Conservation (phyloP, 2,888 invertebrate species). For the Cheilosia grossa region DNA sequence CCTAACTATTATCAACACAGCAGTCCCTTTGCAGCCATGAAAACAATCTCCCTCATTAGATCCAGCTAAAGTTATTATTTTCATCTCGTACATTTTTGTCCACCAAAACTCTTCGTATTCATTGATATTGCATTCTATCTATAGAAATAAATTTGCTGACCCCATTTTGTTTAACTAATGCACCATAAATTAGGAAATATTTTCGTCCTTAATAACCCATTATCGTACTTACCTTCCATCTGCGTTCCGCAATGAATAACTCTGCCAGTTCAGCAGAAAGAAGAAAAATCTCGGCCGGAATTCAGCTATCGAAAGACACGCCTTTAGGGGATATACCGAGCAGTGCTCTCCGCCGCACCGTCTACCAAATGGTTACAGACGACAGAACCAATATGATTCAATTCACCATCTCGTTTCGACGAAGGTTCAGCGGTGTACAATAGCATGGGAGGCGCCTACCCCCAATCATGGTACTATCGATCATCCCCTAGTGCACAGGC, state of each 20-base stretch:
- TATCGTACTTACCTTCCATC: constrained; percentile 62
- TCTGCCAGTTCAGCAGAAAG: constrained; percentile 55
- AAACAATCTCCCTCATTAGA: too few relatives aligned
- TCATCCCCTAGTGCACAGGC: constrained; percentile 58
- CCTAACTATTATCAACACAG: too few relatives aligned
- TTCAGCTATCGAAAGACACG: constrained; percentile 39
- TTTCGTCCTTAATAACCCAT: constrained; percentile 68
- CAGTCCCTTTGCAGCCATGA: too few relatives aligned
- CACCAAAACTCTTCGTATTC: not conserved
- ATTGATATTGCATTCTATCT: constrained; percentile 8
- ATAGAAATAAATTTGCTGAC: constrained; percentile 28
- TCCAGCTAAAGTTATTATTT: too few relatives aligned
- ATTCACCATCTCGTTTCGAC: constrained; percentile 57
- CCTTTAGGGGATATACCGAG: constrained; percentile 31
- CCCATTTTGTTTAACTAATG: constrained; percentile 40
- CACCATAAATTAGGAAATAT: constrained; percentile 69
- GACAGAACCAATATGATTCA: constrained; percentile 70
- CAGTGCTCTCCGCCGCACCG: constrained; percentile 34
- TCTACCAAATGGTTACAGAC: constrained; percentile 63
- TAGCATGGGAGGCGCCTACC: not conserved
- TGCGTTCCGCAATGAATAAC: constrained; percentile 60
- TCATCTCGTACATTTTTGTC: not conserved
- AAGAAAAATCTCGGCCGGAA: constrained; percentile 51
- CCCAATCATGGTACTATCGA: constrained; percentile 70
- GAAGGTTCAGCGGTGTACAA: constrained; percentile 21